phyloP scores from a whole-genome alignment of 2,797 vertebrate genomes.

The Channa striata region DNA sequence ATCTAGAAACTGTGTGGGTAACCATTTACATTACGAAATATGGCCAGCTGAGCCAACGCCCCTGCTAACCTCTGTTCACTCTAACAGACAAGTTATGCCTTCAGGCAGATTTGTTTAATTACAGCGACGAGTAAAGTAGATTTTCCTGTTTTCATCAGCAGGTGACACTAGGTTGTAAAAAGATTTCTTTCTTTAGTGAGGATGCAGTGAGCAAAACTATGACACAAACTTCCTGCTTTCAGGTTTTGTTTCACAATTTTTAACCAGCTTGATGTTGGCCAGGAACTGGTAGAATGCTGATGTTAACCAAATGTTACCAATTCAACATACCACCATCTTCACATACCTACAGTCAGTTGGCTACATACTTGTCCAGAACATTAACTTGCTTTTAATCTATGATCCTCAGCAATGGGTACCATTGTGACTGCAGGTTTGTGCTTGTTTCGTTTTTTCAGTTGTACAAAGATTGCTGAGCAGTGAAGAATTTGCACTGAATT shows the following conservation, averaged over 20 bases:
- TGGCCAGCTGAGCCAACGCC: too few relatives aligned
- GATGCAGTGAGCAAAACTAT: background rate
- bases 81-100: too few relatives aligned
- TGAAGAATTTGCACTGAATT: background rate
- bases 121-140: background rate
- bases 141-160: constrained; percentile 12
- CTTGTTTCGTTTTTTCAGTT: background rate
- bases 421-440: constrained; percentile 33
- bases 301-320: background rate
- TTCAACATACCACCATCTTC: background rate
- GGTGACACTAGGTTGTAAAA: background rate
- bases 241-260: constrained; percentile 5
- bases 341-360: background rate
- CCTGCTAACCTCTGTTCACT: too few relatives aligned
- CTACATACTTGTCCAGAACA: background rate
- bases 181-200: background rate
- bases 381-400: background rate
- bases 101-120: too few relatives aligned
- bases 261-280: background rate
- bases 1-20: background rate
- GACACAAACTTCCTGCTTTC: constrained; percentile 7
- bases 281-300: constrained; percentile 1
- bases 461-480: constrained; percentile 2
- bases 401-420: background rate
- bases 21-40: background rate